These are phyloP conservation scores for Caranx ignobilis DNA, from an alignment of 2,113 vertebrate species.

Conservation along the genomic window DNA sequence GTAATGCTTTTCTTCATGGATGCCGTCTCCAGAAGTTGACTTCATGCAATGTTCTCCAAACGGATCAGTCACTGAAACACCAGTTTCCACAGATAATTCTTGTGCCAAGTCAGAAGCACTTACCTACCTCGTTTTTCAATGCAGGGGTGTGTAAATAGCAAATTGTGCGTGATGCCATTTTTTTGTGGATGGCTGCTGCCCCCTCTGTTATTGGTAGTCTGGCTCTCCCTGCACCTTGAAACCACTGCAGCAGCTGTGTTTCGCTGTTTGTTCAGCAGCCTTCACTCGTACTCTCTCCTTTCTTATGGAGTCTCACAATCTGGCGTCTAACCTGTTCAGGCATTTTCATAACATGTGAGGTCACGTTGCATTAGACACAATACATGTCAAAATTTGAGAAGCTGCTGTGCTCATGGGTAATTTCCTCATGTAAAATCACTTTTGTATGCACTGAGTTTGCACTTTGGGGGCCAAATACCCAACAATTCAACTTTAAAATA, in stretches of 20 bases:
- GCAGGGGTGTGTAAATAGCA: background rate
- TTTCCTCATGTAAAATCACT: too few relatives aligned
- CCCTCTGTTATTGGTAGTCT: background rate
- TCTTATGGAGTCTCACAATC: background rate
- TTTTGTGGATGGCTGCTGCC: background rate
- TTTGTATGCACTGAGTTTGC: too few relatives aligned
- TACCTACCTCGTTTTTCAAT: background rate
- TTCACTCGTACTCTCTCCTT: too few relatives aligned
- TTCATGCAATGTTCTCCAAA: background rate
- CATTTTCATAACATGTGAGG: background rate
- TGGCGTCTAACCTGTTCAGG: background rate
- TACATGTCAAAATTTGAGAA: background rate
- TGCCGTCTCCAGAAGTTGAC: background rate
- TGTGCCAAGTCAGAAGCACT: too few relatives aligned
- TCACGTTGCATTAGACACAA: too few relatives aligned
- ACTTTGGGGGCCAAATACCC: too few relatives aligned
- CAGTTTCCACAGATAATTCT: background rate
- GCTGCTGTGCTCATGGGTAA: background rate
- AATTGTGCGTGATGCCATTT: background rate
- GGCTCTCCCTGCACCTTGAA: background rate
- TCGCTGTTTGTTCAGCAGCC: background rate
- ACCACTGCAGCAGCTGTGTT: background rate
- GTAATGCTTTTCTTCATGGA: background rate
- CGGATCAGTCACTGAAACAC: background rate
- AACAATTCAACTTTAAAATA: too few relatives aligned